Conservation (phyloP, 2,797 vertebrate genomes). For the Paguma larvata region DNA sequence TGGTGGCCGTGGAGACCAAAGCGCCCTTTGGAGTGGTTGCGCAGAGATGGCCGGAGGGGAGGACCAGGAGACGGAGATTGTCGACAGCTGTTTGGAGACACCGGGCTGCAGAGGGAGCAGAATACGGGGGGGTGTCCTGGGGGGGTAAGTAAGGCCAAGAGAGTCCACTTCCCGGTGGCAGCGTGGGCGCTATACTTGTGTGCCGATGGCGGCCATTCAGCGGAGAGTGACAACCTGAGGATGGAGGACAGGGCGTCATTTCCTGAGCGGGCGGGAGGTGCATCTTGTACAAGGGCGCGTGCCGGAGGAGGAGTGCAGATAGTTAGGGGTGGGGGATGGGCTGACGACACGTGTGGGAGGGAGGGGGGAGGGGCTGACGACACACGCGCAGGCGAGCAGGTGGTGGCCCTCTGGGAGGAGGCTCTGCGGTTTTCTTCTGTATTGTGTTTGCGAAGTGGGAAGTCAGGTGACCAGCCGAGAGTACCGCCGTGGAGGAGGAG, state of each 20-base stretch:
- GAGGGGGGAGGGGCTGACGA: accelerated
- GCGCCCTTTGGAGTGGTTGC: neutral
- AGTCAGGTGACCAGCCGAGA: neutral
- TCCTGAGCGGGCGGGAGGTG: neutral
- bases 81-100: neutral
- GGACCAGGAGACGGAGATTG: too few species aligned
- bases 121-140: accelerated
- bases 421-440: neutral
- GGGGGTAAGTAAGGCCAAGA: too few species aligned
- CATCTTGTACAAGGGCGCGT: neutral
- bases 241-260: accelerated
- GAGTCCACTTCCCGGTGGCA: too few species aligned
- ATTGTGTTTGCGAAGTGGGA: neutral
- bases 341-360: too few species aligned
- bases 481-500: accelerated
- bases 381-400: accelerated
- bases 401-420: accelerated
- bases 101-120: neutral
- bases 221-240: neutral
- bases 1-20: neutral
- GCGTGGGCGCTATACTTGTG: accelerated
- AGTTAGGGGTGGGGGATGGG: too few species aligned
- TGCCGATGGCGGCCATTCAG: accelerated
- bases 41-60: too few species aligned
- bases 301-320: accelerated